Conservation (phyloP, 2,888 invertebrate species). For the Gryllus longicercus region DNA sequence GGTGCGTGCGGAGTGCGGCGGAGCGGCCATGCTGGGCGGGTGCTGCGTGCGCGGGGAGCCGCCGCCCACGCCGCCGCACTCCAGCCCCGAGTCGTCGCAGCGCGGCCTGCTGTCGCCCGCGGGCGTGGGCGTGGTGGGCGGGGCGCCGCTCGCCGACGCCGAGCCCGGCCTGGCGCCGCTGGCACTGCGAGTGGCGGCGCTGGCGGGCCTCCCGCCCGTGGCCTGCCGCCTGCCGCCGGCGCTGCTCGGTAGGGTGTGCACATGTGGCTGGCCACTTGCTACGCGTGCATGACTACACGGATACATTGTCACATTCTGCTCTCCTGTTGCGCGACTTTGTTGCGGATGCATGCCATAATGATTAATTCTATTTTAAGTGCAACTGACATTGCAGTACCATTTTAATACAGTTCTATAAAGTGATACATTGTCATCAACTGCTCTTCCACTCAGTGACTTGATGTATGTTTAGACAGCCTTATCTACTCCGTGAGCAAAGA, state of each 20-base stretch:
- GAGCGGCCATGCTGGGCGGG: slow-evolving; percentile 37
- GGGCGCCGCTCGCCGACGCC: background rate
- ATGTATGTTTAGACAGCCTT: too few relatives aligned
- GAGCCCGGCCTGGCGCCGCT: background rate
- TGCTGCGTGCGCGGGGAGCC: slow-evolving; percentile 39
- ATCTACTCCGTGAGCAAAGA: too few relatives aligned
- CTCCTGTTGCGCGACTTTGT: too few relatives aligned
- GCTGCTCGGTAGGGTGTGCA: slow-evolving; percentile 43
- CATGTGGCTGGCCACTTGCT: too few relatives aligned
- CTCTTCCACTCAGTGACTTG: too few relatives aligned
- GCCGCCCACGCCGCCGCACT: slow-evolving; percentile 46
- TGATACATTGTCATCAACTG: too few relatives aligned
- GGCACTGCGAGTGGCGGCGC: background rate
- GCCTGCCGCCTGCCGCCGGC: slow-evolving; percentile 43
- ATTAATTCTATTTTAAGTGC: too few relatives aligned
- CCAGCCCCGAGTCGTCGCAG: slow-evolving; percentile 45
- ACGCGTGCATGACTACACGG: too few relatives aligned
- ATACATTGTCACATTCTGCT: too few relatives aligned
- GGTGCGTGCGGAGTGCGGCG: background rate
- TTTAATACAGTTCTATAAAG: too few relatives aligned
- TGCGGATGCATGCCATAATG: too few relatives aligned
- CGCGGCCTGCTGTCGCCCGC: slow-evolving; percentile 38
- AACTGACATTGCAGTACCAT: too few relatives aligned
- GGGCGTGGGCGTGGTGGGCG: background rate
- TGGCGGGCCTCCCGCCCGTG: background rate